Evolutionary conservation across 2,888 invertebrate genomes (phyloP).

Genomic region (Lysandra coridon): DNA sequence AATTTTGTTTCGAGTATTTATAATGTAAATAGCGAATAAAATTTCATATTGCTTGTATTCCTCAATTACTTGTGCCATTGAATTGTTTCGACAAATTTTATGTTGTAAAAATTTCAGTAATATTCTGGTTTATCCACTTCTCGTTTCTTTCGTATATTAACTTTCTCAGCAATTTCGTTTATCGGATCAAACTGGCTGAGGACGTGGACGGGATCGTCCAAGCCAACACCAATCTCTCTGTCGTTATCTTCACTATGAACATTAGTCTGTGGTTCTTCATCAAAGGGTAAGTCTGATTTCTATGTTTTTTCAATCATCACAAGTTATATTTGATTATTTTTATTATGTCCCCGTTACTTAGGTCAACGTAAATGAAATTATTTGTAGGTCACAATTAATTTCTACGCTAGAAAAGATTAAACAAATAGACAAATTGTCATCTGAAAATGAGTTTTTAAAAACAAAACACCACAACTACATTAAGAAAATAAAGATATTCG

Average conservation of each 20-base stretch:
- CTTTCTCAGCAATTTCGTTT: conserved; percentile 15
- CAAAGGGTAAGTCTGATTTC: conserved; percentile 13
- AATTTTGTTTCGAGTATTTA: background rate
- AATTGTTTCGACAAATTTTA: background rate
- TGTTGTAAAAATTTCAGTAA: conserved; percentile 2
- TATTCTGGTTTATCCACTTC: conserved; percentile 28
- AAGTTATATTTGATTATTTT: too few relatives aligned
- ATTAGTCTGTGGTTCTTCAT: conserved; percentile 23
- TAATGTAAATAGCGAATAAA: too few relatives aligned
- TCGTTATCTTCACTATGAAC: conserved; percentile 9
- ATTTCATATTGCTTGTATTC: too few relatives aligned
- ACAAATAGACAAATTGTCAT: conserved; percentile 11
- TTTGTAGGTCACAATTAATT: conserved; percentile 20
- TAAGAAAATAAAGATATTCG: conserved; percentile 13
- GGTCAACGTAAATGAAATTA: background rate
- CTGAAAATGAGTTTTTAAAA: background rate
- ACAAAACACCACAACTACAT: background rate
- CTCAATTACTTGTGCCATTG: background rate
- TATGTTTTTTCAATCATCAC: background rate
- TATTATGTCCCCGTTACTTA: too few relatives aligned
- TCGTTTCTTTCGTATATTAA: background rate
- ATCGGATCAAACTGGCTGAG: conserved; percentile 2
- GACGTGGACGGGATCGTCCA: conserved; percentile 17
- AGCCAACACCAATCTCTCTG: background rate
- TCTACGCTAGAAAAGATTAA: conserved; percentile 14